Base-by-base conservation (phyloP, 2,888 invertebrate species). In the Tetranychus piercei region DNA sequence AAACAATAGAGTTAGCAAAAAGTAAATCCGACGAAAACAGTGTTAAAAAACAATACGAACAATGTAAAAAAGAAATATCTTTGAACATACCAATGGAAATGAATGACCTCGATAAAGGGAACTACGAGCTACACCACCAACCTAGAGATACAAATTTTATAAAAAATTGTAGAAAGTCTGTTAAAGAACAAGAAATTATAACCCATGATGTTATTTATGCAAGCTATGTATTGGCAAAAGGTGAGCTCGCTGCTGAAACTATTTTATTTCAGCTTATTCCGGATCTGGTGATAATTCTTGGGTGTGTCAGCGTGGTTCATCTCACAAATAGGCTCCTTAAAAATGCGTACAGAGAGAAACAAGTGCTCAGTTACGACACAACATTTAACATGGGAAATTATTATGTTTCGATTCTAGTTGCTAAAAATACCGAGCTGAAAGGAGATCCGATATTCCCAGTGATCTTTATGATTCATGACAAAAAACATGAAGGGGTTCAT, bases 361-460 rank as follows among this genome's bases (percentile, higher is more conserved):
- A 70, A 22, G 15, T 70, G 20, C 15, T 70, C 34, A 20, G n/a
- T 7, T 72, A 72, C 7, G 72, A 72, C 7, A 72, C 72, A 23
- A 4, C 72, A 3, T 43, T 72, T 72, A 72, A 72, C 22, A 4
- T 72, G n/a, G 44, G 43, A 5, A 22, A 45, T 9, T 72, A 34
- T 8, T 43, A 72, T 72, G 20, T 72, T 72, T 72, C 72, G 18
- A 44, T 45, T 7, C 45, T 43, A 1, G 72, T 72, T n/a, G 45
- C 45, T 11, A 72, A 44, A 8, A 72, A 72, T 7, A 44, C 45
- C 22, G 44, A 44, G 7, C 9, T 72, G 44, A 11, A 72, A 4
- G 72, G 72, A n/a, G 43, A 43, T 6, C 72, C 72, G 11, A 45
- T 72, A 3, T 72, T 72, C 43, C 43, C 72, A 15, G 45, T 72